Base-by-base conservation (phyloP, 2,797 vertebrate species). In the Fratercula arctica region DNA sequence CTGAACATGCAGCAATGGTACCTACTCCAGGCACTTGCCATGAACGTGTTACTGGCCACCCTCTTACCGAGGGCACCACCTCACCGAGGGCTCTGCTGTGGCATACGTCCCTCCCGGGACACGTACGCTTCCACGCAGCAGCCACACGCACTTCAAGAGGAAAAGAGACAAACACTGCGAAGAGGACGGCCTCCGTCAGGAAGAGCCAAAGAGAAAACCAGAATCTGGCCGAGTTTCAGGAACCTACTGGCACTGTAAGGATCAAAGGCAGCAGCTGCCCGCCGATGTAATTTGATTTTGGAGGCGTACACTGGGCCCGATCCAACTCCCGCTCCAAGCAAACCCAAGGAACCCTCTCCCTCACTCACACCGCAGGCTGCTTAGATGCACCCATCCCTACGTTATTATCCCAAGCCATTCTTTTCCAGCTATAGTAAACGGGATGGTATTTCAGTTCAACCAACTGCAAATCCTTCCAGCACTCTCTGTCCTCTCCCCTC, bases 11-110 rank as follows among this genome's bases (percentile, higher is more conserved):
- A 45, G 16, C 63, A 33, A 8, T 0, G 25, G 6, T 50, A 45
- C 33, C 68, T 16, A 9, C 50, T 31, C 17, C 0, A 2, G 24
- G 50, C 23, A 6, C 35, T 6, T 3, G 10, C 28, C 43, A 19
- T 0, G 1, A 48, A 33, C 1, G 1, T 8, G 41, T 28, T 10
- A 8, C 33, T 3, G 1, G 25, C 21, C 13, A 26, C 48, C 11
- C 21, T 29, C n/a, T 21, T 6, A 10, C 9, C 5, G 3, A 18
- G 37, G 41, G 50, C 23, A 28, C 50, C 50, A 51, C 8, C n/a
- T 18, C 6, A 10, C 9, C 8, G 5, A 21, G 37, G 41, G 50
- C 59, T 59, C 64, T 28, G 64, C 77, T 16, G n/a, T 2, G n/a
- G 24, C 3, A 3, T 6, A n/a, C 4, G 1, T 9, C 54, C 11